Base-by-base conservation (phyloP, 2,888 invertebrate species). In the Rapana venosa region DNA sequence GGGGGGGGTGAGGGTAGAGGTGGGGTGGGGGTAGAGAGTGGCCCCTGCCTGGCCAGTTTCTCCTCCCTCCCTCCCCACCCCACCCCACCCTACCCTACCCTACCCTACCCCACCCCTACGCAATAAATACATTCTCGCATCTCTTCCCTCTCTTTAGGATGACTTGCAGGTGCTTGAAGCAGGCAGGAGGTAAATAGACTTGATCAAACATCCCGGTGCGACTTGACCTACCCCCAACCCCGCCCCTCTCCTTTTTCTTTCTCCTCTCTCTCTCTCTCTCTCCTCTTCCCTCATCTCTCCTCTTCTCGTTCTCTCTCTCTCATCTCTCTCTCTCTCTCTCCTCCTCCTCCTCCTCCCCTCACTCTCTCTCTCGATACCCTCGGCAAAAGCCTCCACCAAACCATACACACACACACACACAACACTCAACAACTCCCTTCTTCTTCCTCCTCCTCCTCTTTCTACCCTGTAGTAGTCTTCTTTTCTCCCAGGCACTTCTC, bases 81-180 rank as follows among this genome's bases (percentile, higher is more conserved):
- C 77, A 2, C 77, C 77, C 35, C 79, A n/a, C 79, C 79, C 79
- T 20, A 15, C 77, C 20, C 36, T 36, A 6, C 36, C 36, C 22
- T 4, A 2, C 17, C 32, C 81, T 56, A 30, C 56, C 58, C 81
- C 36, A 32, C 56, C 79, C 22, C 30, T n/a, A 13, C 88, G 77
- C 79, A 88, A 88, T 79, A 79, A 88, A 88, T 79, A 88, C 88
- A 88, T 87, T 87, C 88, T 88, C 79, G 79, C 88, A 88, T 88
- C 88, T 58, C 88, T n/a, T n/a, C n/a, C n/a, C n/a, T n/a, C 88
- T 88, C 47, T 47, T 47, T 58, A 86, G 86, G 86, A 86, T 86
- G 86, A 86, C 86, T 86, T 86, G 30, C 86, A 86, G 86, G 86
- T 86, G 86, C 86, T 86, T n/a, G n/a, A 86, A 86, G 30, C 15